Base-by-base conservation (phyloP, 1,140 invertebrate species). In the Brachionus plicatilis region DNA sequence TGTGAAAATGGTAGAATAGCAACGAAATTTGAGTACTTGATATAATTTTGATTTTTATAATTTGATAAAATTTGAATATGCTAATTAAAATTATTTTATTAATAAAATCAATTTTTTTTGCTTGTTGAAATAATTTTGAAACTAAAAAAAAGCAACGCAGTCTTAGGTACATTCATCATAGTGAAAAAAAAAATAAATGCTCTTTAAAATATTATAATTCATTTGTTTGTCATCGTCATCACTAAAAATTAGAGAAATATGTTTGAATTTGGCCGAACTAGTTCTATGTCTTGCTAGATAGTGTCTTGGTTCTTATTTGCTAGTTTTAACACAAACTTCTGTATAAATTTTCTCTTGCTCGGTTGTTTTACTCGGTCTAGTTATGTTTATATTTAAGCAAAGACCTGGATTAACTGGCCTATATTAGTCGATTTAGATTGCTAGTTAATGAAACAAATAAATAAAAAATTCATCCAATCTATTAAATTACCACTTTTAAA, bases 1-100 rank as follows among this genome's bases (percentile, higher is more conserved):
- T 53, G 11, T 60, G 53, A 9, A 60, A 20, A 60, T 60, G 53
- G 53, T 60, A 60, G 8, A 60, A 8, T 24, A 60, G 20, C 7
- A 60, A 60, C 53, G n/a, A 60, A 60, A 60, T 60, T 60, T 60
- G 53, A 60, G 53, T 3, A 24, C 17, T 60, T 20, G 8, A 68
- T 14, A 68, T 33, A 17, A 68, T 17, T 66, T 66, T 66, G 27
- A 8, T 70, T 70, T 37, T 12, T 14, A 4, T 33, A 5, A n/a
- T 8, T 14, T 33, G 29, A n/a, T 70, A 33, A 37, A 41, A 72
- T 72, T 72, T 72, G 68, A 72, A 72, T 72, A 72, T 72, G 68
- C 47, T 72, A 72, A 72, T 72, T 72, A 20, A 72, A 43, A 72
- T 72, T 72, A 72, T 43, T 72, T 72, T 37, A 72, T 72, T 72